Conservation (phyloP, 2,113 vertebrate genomes). For the Mustela nigripes region DNA sequence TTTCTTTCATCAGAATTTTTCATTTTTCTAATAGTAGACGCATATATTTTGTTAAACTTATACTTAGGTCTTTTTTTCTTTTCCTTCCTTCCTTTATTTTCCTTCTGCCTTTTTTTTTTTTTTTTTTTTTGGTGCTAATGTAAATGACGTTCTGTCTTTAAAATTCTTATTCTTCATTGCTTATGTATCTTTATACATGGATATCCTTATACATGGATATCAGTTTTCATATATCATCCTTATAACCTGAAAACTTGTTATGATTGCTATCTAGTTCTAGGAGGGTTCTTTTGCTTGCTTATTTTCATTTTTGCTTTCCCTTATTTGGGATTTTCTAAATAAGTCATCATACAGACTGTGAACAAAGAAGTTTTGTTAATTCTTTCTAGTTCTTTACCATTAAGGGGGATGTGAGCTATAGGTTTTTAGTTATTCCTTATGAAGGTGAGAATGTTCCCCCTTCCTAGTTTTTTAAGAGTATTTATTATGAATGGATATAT, state of each 20-base stretch:
- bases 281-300: background rate
- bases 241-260: background rate
- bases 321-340: background rate
- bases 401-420: background rate
- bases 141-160: background rate
- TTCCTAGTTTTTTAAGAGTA: background rate
- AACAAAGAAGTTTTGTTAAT: background rate
- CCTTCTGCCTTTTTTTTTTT: background rate
- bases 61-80: background rate
- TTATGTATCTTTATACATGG: background rate
- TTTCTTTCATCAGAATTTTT: slow-evolving; percentile 17
- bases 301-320: background rate
- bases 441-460: background rate
- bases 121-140: background rate
- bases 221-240: background rate
- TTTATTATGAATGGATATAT: background rate
- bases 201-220: background rate
- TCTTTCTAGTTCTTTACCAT: background rate
- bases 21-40: background rate
- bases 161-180: background rate
- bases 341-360: background rate
- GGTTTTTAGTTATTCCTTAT: background rate
- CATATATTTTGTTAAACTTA: background rate
- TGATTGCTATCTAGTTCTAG: background rate
- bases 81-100: background rate